These are phyloP conservation scores for Propsilocerus akamusi DNA, from an alignment of 1,140 invertebrate species.

Conservation along the genomic window DNA sequence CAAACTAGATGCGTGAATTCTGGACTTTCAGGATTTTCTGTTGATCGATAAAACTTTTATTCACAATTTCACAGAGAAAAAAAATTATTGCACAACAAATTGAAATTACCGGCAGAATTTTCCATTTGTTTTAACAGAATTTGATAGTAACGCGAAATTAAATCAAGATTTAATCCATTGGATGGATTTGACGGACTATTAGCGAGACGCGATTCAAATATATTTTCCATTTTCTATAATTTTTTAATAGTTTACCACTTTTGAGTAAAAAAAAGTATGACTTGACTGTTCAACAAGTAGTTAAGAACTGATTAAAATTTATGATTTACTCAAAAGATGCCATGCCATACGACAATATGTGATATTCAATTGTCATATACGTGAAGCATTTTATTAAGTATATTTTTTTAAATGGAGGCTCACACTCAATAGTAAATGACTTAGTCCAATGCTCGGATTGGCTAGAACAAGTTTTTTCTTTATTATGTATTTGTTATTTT, in stretches of 20 bases:
- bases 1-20: background rate
- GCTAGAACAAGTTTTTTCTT: too few relatives aligned
- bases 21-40: too few relatives aligned
- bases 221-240: background rate
- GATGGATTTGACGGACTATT: background rate
- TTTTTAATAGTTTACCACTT: background rate
- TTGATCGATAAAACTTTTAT: too few relatives aligned
- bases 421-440: background rate
- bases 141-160: background rate
- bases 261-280: background rate
- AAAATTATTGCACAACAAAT: too few relatives aligned
- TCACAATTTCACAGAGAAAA: too few relatives aligned
- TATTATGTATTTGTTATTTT: too few relatives aligned
- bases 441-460: too few relatives aligned
- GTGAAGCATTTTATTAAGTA: background rate
- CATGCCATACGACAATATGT: background rate
- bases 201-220: background rate
- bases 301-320: slow-evolving; percentile 1
- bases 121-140: background rate
- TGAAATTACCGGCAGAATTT: background rate
- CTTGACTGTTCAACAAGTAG: background rate
- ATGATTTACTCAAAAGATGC: slow-evolving; percentile 1
- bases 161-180: background rate
- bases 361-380: background rate
- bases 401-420: background rate